phyloP scores from a whole-genome alignment of 1,140 invertebrate species.

The Telenomus remus region DNA sequence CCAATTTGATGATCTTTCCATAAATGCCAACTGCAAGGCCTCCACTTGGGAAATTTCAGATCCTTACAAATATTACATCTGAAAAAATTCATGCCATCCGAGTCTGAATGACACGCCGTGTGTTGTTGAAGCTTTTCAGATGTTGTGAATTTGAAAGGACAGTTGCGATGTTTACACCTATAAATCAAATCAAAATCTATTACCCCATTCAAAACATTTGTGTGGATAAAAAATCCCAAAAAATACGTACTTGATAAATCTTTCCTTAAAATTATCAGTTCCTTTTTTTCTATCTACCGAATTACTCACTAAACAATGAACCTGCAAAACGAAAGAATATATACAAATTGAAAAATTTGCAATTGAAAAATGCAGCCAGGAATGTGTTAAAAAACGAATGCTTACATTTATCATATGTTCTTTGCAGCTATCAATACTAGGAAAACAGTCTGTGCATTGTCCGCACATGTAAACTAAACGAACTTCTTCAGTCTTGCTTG shows the following conservation, averaged over 20 bases:
- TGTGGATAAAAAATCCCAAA: not conserved
- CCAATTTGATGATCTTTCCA: constrained; percentile 80
- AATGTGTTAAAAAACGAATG: too few relatives aligned
- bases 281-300: constrained; percentile 38
- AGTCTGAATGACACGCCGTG: constrained; percentile 73
- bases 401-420: constrained; percentile 75
- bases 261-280: constrained; percentile 62
- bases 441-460: constrained; percentile 74
- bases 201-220: not conserved
- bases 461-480: constrained; percentile 73
- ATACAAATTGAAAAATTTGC: constrained; percentile 7
- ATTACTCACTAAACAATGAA: constrained; percentile 65
- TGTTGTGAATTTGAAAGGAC: constrained; percentile 75
- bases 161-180: constrained; percentile 75
- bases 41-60: constrained; percentile 77
- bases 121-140: constrained; percentile 73
- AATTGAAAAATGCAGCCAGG: too few relatives aligned
- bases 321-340: constrained; percentile 41
- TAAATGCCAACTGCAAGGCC: constrained; percentile 79
- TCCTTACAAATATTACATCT: constrained; percentile 76
- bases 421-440: constrained; percentile 72
- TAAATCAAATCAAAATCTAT: constrained; percentile 15
- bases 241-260: constrained; percentile 63
- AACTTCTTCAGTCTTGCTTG: constrained; percentile 59
- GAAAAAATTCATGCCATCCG: constrained; percentile 67